A percentile compares a stretch with the other conserved stretches of the same genome.
These are phyloP conservation scores for Nycticebus coucang DNA, from an alignment of 2,113 vertebrate genomes.

Conservation along the genomic window DNA sequence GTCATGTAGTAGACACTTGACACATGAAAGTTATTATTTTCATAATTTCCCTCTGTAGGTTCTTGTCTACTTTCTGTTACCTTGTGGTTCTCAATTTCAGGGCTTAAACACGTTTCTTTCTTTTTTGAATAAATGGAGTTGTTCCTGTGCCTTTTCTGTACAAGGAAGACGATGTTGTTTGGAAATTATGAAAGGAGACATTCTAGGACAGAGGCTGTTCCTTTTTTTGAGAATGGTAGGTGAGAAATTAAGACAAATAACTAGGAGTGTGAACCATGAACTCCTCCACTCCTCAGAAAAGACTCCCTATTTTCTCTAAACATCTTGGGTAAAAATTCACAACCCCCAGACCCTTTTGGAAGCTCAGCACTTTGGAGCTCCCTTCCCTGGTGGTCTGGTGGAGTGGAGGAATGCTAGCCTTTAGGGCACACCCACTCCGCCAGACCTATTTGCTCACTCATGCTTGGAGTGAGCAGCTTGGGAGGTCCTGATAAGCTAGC, in stretches of 20 bases:
- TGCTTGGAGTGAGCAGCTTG: slow-evolving; percentile 25
- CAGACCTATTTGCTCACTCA: slow-evolving; percentile 74
- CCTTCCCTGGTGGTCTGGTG: slow-evolving; percentile 76
- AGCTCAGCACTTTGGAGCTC: slow-evolving; percentile 22
- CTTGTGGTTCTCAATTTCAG: neutral
- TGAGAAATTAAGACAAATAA: neutral
- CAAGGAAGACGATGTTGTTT: neutral
- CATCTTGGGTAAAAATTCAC: slow-evolving; percentile 42
- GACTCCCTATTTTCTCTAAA: slow-evolving; percentile 32
- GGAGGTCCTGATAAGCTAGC: slow-evolving; percentile 77
- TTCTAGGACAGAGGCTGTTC: neutral
- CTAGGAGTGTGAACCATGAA: neutral
- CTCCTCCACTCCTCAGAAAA: neutral
- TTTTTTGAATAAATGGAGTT: neutral
- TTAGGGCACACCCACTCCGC: slow-evolving; percentile 62
- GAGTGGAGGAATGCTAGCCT: slow-evolving; percentile 76
- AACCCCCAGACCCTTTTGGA: slow-evolving; percentile 23
- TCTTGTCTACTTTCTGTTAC: neutral
- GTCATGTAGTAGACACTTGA: neutral
- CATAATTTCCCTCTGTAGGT: neutral
- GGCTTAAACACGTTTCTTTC: neutral
- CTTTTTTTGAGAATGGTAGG: neutral
- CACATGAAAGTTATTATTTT: neutral
- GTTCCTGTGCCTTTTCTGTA: neutral
- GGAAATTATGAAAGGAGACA: neutral